Evolutionary conservation across 1,140 invertebrate species (phyloP).

Genomic region (Drosophila teissieri): DNA sequence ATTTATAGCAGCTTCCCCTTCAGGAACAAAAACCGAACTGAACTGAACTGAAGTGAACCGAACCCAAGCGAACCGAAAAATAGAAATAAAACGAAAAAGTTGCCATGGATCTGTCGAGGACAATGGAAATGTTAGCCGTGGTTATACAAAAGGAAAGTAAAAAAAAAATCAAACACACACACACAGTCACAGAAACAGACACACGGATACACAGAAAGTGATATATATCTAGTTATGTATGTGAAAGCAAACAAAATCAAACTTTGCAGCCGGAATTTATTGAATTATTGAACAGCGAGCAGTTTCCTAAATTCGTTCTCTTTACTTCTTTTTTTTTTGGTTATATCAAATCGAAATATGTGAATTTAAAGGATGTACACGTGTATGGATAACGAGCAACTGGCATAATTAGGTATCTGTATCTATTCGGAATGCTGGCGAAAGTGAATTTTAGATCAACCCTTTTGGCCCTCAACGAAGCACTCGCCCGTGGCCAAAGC

Average conservation of each 20-base stretch:
- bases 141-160: not conserved
- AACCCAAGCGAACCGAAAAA: conserved; percentile 7
- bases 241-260: conserved; percentile 25
- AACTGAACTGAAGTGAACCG: not conserved
- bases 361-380: conserved; percentile 7
- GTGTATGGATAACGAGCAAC: not conserved
- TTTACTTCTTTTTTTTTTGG: not conserved
- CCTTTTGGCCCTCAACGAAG: not conserved
- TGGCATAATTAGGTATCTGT: conserved; percentile 4
- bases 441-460: conserved; percentile 10
- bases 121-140: conserved; percentile 37
- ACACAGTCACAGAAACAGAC: not conserved
- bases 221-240: conserved; percentile 15
- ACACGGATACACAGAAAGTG: conserved; percentile 12
- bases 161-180: not conserved
- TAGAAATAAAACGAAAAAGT: conserved; percentile 28
- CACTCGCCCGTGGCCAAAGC: not conserved
- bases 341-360: not conserved
- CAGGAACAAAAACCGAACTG: conserved; percentile 9
- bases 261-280: conserved; percentile 27
- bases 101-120: conserved; percentile 48
- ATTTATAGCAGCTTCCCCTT: conserved; percentile 50
- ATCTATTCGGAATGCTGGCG: not conserved
- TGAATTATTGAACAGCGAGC: conserved; percentile 29
- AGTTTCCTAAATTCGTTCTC: not conserved